Evolutionary conservation across 2,888 invertebrate species (phyloP).

Genomic region (Rhagonycha lutea): DNA sequence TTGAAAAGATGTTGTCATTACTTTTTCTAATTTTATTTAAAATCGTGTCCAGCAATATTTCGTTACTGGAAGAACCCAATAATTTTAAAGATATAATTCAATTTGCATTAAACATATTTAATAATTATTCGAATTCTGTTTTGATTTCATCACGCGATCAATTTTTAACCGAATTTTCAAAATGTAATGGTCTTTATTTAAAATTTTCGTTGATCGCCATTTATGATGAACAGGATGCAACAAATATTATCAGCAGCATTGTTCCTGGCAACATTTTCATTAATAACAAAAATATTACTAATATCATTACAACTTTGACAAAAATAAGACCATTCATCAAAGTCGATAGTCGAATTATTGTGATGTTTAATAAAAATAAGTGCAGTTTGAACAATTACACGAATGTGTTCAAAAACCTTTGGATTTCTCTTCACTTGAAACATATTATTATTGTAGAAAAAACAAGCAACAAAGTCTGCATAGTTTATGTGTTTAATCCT

Average conservation of each 20-base stretch:
- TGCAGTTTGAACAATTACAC: not conserved
- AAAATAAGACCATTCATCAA: not conserved
- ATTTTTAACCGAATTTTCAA: not conserved
- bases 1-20: not conserved
- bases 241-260: not conserved
- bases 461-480: not conserved
- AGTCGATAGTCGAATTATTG: not conserved
- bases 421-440: conserved; percentile 9
- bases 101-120: not conserved
- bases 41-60: not conserved
- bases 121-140: not conserved
- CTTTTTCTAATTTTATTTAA: not conserved
- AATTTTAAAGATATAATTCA: not conserved
- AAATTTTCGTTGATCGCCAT: not conserved
- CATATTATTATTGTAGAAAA: conserved; percentile 12
- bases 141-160: not conserved
- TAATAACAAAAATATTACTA: not conserved
- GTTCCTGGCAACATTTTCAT: not conserved
- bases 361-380: not conserved
- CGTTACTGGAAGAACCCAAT: not conserved
- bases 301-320: not conserved
- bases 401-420: not conserved
- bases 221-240: not conserved
- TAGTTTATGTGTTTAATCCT: conserved; percentile 15
- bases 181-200: not conserved